Evolutionary conservation across 2,113 vertebrate species (phyloP), one percentile per base, ranked within the genome.

Genomic region (Fulmarus glacialis): DNA sequence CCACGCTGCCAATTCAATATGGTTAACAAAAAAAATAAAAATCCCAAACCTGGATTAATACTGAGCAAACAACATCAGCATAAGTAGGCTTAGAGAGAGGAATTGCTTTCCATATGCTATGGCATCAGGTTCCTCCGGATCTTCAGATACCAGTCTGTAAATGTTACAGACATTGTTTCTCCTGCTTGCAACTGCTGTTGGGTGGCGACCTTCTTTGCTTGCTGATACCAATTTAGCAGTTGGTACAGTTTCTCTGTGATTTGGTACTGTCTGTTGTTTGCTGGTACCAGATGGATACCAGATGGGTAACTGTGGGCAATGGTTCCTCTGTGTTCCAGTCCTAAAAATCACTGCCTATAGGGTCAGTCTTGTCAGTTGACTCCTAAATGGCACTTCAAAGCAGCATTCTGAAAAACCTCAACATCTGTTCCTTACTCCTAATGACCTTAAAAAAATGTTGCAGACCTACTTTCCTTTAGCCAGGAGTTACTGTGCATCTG

Each of bases 261-360:
- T 98, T 98, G 97, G 98, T 98, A 94, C 98, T 98, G 95, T 98
- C 97, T 98, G 97, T 98, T 97, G 97, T 96, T 98, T 89, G 48
- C 91, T 96, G 97, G 91, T 96, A 97, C 98, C 98, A 99, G 98
- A 99, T 98, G 98, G 98, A 97, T 98, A 96, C 97, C 98, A 98
- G 98, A 98, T 99, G 98, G 98, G 97, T 97, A 97, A 98, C 81
- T 98, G 87, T 93, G 98, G 98, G 96, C 97, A 97, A 97, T 83
- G 89, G 96, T 96, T 97, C 97, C 92, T 95, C 91, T 94, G 86
- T 84, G 89, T 96, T 94, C 86, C 87, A 97, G 96, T 96, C 97
- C 96, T 95, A 83, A 92, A 97, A 94, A 92, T 90, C 89, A 95
- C 83, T 96, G 97, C 96, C 93, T 96, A 94, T 90, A 97, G 98